Percentiles rank a stretch among this genome's conserved stretches.
Evolutionary conservation across 2,113 vertebrate species (phyloP).

Genomic region (Clarias magur): DNA sequence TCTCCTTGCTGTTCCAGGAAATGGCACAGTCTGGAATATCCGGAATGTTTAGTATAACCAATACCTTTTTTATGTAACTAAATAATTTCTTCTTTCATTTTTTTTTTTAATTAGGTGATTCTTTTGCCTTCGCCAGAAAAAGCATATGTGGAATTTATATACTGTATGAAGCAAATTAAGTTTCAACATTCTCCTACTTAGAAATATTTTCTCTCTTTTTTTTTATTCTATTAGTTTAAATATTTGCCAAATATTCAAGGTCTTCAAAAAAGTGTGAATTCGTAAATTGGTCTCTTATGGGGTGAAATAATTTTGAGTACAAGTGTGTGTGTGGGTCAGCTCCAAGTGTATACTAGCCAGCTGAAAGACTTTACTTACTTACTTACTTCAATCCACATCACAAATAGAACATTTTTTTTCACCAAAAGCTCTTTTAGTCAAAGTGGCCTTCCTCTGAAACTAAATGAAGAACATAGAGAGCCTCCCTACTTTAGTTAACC

Average conservation of each 20-base stretch:
- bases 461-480: conserved; percentile 2
- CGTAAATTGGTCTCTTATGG: neutral
- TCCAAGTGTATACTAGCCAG: neutral
- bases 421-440: neutral
- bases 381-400: neutral
- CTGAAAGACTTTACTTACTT: neutral
- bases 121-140: neutral
- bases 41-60: neutral
- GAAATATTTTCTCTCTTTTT: neutral
- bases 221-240: neutral
- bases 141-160: neutral
- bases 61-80: neutral
- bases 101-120: neutral
- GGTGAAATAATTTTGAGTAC: neutral
- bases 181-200: neutral
- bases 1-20: neutral
- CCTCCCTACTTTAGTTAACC: neutral
- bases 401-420: neutral
- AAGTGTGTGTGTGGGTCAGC: neutral
- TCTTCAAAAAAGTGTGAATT: neutral
- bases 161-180: neutral
- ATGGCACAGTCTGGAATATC: neutral
- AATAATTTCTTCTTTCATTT: neutral
- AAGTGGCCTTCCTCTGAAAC: neutral
- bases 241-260: neutral